Conservation (phyloP, 2,797 vertebrate genomes). For the Sylvia borin region DNA sequence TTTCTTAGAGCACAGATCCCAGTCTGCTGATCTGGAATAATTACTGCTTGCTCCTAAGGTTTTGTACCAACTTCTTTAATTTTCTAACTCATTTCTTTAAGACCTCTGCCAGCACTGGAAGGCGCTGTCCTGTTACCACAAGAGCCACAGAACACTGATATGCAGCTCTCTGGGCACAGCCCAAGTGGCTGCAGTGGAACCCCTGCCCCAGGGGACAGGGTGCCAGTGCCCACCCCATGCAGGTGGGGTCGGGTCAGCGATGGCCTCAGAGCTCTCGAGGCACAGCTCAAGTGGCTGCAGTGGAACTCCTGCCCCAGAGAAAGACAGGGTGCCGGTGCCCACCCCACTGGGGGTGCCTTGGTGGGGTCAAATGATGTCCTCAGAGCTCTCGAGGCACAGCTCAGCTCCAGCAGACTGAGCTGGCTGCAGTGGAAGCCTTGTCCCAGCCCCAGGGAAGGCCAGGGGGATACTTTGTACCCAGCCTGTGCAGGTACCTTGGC, state of each 20-base stretch:
- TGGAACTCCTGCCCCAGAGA: no score
- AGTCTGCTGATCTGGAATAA: neutral
- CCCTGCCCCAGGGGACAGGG: neutral
- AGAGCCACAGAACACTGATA: accelerated
- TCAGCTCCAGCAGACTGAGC: no score
- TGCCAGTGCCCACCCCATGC: accelerated
- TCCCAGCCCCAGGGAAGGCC: neutral
- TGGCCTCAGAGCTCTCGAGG: no score
- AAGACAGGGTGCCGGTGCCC: no score
- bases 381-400: constrained; percentile 8
- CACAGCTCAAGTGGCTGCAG: neutral
- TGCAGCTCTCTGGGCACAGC: neutral
- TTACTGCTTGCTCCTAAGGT: accelerated
- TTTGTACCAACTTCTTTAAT: neutral
- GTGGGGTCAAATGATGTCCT: constrained; percentile 80
- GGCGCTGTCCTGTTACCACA: neutral
- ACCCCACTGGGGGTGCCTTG: constrained; percentile 53
- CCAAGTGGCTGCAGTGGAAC: accelerated
- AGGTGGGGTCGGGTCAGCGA: no score
- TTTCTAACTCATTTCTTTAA: neutral
- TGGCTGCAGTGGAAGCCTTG: no score
- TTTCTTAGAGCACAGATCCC: neutral
- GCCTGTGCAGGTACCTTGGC: constrained; percentile 77
- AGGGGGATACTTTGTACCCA: no score
- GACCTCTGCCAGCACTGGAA: neutral